Evolutionary conservation across 92 coral and sea anemone species (phyloP), one percentile per base, ranked within the genome.

Genomic region (Actinernus sp.): DNA sequence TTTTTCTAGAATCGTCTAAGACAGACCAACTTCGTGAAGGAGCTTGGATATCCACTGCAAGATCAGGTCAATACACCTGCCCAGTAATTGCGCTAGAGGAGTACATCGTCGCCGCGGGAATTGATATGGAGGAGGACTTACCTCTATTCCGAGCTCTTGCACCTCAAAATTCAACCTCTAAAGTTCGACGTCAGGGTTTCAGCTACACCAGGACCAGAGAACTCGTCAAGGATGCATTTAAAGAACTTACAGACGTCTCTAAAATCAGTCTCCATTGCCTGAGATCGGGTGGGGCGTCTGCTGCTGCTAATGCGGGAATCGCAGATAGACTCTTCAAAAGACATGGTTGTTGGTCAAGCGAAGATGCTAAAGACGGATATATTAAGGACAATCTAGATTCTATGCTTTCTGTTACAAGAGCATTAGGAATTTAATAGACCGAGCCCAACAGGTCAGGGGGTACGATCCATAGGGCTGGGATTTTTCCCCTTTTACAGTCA

Each of bases 11-110:
- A 40, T 65, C 83, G 4, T 82, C 83, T 14, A 74, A 65, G 77
- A 73, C 82, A 12, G 82, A 82, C 62, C 76, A 73, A 53, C 49
- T 47, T 14, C 47, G 78, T 25, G 84, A 76, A 23, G 85, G 67
- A 21, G 56, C 84, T 39, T 83, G 84, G 83, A 23, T 68, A 30
- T 41, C 54, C 9, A 83, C 59, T 18, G 73, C 83, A 4, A 46
- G 83, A 31, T 34, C 89, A 4, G 67, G 57, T 19, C 11, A 21
- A 31, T 58, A 19, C 5, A 83, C 89, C 16, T 68, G 76, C 24
- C 76, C 65, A 18, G 76, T 68, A 11, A 2, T 32, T 20, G 63
- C 63, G 19, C 31, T 68, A 22, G 48, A 50, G 30, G 24, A 22
- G 14, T 68, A 60, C 38, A 16, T 72, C 7, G 14, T 70, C 26